A percentile compares a stretch with the other conserved stretches of the same genome.
phyloP scores from a whole-genome alignment of 2,888 invertebrate genomes.

The Mesorhabditis spiculigera region DNA sequence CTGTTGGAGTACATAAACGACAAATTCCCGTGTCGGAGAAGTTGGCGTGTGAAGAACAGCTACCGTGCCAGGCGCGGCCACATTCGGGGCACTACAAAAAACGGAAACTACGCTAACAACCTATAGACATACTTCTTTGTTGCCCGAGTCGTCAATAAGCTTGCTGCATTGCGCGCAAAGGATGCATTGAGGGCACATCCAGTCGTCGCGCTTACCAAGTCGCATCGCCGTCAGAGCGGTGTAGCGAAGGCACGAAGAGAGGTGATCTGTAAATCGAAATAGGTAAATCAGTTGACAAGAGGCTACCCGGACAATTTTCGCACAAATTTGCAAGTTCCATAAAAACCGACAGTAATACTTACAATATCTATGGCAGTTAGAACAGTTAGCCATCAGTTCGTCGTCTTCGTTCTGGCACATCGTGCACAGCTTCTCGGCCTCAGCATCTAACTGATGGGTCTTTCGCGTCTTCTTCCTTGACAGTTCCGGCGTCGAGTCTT shows the following conservation, averaged over 20 bases:
- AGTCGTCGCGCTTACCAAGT: neutral
- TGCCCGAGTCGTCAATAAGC: neutral
- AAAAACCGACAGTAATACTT: too few relatives aligned
- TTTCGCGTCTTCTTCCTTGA: too few relatives aligned
- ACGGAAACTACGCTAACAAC: neutral
- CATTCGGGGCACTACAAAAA: neutral
- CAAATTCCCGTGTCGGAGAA: neutral
- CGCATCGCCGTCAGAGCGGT: neutral
- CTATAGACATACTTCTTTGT: neutral
- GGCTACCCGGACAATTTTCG: too few relatives aligned
- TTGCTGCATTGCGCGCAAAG: neutral
- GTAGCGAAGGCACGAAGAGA: neutral
- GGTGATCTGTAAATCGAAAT: neutral
- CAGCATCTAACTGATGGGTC: too few relatives aligned
- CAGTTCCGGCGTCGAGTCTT: too few relatives aligned
- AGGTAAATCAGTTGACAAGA: too few relatives aligned
- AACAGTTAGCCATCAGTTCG: too few relatives aligned
- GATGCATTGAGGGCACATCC: constrained; percentile 5
- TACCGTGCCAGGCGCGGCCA: neutral
- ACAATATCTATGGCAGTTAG: too few relatives aligned
- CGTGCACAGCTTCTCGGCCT: too few relatives aligned
- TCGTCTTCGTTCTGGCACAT: too few relatives aligned
- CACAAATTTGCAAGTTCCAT: too few relatives aligned
- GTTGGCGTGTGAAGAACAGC: neutral
- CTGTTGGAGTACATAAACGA: neutral